phyloP scores from a whole-genome alignment of 2,888 invertebrate species.

The Paralinhomoeus sp. region DNA sequence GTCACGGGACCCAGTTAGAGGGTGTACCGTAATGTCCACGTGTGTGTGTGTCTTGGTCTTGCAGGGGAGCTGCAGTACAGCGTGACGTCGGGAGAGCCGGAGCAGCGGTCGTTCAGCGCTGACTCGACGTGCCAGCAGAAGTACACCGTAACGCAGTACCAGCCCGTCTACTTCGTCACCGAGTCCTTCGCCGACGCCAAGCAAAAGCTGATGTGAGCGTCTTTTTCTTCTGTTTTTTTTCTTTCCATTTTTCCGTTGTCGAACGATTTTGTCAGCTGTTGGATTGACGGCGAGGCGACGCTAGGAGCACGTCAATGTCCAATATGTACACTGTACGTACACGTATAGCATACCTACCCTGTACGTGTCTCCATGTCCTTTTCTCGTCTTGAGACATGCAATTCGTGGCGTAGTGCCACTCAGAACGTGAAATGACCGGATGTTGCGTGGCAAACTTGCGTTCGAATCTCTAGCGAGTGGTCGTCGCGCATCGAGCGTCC shows the following conservation, averaged over 20 bases:
- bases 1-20: no score
- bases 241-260: no score
- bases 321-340: not conserved
- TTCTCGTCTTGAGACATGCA: no score
- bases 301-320: not conserved
- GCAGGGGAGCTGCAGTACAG: conserved; percentile 55
- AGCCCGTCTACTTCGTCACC: conserved; percentile 81
- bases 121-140: conserved; percentile 58
- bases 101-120: conserved; percentile 61
- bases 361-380: no score
- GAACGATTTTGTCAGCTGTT: not conserved
- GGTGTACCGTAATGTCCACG: no score
- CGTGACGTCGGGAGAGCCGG: conserved; percentile 44
- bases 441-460: no score
- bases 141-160: conserved; percentile 92
- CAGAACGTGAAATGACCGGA: no score
- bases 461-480: conserved; percentile 57
- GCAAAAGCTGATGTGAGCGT: conserved; percentile 75
- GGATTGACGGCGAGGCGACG: not conserved
- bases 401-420: no score
- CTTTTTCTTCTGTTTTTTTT: no score
- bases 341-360: no score
- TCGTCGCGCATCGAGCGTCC: conserved; percentile 69
- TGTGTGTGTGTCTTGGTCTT: no score
- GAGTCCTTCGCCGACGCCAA: conserved; percentile 87